Conservation (phyloP, 2,113 vertebrate species). For the Paraplagusia blochii region DNA sequence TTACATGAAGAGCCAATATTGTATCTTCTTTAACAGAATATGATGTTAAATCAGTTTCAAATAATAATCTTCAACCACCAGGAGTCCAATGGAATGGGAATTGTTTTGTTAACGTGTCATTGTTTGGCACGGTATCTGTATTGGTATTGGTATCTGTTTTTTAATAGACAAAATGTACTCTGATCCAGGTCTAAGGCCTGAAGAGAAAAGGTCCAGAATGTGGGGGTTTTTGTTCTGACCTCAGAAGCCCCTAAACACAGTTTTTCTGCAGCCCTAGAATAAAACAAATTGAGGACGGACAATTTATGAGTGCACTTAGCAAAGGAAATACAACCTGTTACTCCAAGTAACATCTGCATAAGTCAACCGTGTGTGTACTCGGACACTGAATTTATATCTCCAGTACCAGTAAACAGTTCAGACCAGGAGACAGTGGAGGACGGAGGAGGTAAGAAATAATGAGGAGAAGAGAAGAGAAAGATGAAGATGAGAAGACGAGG, state of each 20-base stretch:
- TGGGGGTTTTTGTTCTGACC: not conserved
- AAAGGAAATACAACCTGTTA: slow-evolving; percentile 65
- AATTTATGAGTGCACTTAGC: slow-evolving; percentile 73
- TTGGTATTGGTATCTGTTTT: slow-evolving; percentile 12
- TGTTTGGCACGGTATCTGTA: too few species aligned
- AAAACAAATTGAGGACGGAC: slow-evolving; percentile 53
- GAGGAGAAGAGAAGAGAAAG: not conserved
- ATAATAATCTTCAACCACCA: too few species aligned
- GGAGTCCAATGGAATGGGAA: too few species aligned
- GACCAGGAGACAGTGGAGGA: slow-evolving; percentile 28
- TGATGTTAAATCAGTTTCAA: too few species aligned
- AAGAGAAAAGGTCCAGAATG: not conserved
- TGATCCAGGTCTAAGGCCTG: not conserved
- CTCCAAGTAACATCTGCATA: slow-evolving; percentile 57
- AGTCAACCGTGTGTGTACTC: slow-evolving; percentile 49
- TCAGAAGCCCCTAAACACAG: slow-evolving; percentile 24
- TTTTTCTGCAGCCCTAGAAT: slow-evolving; percentile 23
- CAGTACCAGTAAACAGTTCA: slow-evolving; percentile 66
- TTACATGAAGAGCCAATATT: not conserved
- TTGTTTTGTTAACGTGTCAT: too few species aligned
- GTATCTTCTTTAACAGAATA: too few species aligned
- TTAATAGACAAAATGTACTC: slow-evolving; percentile 38
- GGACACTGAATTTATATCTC: slow-evolving; percentile 62
- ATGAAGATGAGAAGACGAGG: not conserved
- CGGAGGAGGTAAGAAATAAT: not conserved